phyloP scores from a whole-genome alignment of 2,113 vertebrate species.

The Brachirus orientalis region DNA sequence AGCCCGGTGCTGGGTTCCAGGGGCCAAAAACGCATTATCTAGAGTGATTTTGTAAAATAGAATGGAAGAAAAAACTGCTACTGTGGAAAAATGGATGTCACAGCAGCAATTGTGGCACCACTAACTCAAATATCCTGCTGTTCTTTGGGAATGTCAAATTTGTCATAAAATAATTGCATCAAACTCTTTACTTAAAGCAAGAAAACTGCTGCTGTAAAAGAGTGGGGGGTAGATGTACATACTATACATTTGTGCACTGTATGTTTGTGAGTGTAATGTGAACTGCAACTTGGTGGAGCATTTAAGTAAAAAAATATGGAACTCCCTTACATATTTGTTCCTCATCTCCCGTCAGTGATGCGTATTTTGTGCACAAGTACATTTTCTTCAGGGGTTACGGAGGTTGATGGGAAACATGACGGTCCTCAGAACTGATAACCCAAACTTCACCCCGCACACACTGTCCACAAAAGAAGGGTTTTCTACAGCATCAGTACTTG shows the following conservation, averaged over 20 bases:
- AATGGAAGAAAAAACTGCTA: slow-evolving; percentile 37
- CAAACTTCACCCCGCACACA: slow-evolving; percentile 18
- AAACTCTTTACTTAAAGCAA: neutral
- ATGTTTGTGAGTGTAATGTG: too few species aligned
- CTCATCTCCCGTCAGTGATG: neutral
- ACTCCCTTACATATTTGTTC: neutral
- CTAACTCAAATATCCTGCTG: slow-evolving; percentile 7
- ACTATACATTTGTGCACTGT: too few species aligned
- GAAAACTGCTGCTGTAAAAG: neutral
- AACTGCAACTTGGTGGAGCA: too few species aligned
- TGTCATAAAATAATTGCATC: slow-evolving; percentile 18
- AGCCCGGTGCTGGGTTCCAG: slow-evolving; percentile 57
- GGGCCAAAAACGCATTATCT: slow-evolving; percentile 67
- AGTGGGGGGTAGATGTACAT: too few species aligned
- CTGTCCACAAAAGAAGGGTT: slow-evolving; percentile 42
- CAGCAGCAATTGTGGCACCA: slow-evolving; percentile 2
- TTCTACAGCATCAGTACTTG: slow-evolving; percentile 38
- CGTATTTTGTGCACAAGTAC: slow-evolving; percentile 6
- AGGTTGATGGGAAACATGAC: neutral
- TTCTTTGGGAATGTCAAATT: neutral
- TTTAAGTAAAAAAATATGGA: too few species aligned
- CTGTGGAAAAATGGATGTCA: slow-evolving; percentile 22
- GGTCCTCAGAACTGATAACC: neutral
- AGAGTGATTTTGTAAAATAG: slow-evolving; percentile 59
- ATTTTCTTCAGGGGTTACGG: slow-evolving; percentile 7